A percentile compares a stretch with the other conserved stretches of the same genome.
Evolutionary conservation across 2,888 invertebrate species (phyloP).

Genomic region (Rhingia campestris): DNA sequence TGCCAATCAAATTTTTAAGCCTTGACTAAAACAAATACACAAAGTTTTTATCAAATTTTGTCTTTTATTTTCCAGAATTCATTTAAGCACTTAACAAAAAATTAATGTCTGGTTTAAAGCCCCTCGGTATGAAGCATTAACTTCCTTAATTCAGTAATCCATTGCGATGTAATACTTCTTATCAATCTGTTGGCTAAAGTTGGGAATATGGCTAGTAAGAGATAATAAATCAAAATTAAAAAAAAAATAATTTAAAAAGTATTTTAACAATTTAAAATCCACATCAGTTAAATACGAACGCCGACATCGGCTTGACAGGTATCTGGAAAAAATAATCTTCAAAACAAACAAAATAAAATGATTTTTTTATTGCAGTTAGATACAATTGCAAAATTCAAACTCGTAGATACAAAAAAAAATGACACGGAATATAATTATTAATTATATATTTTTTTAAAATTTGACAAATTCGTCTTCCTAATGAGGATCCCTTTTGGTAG

Average conservation of each 20-base stretch:
- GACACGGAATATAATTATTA: too few relatives aligned
- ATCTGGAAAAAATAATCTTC: too few relatives aligned
- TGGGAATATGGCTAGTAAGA: slow-evolving; percentile 5
- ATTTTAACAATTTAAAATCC: background rate
- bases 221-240: background rate
- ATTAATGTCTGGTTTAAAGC: too few relatives aligned
- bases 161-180: background rate
- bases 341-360: background rate
- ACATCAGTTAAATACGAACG: background rate
- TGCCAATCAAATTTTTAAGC: too few relatives aligned
- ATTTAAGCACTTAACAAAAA: too few relatives aligned
- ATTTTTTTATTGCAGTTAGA: background rate
- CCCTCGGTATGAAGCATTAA: too few relatives aligned
- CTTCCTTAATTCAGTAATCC: background rate
- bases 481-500: too few relatives aligned
- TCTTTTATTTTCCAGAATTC: too few relatives aligned
- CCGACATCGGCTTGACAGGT: background rate
- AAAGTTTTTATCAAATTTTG: too few relatives aligned
- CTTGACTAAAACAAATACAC: too few relatives aligned
- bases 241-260: background rate
- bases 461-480: too few relatives aligned
- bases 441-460: too few relatives aligned
- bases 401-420: background rate
- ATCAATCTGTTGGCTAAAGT: slow-evolving; percentile 16
- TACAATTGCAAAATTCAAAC: background rate